phyloP scores from a whole-genome alignment of 2,888 invertebrate genomes.

The Sinopyrophorus schimmeli region DNA sequence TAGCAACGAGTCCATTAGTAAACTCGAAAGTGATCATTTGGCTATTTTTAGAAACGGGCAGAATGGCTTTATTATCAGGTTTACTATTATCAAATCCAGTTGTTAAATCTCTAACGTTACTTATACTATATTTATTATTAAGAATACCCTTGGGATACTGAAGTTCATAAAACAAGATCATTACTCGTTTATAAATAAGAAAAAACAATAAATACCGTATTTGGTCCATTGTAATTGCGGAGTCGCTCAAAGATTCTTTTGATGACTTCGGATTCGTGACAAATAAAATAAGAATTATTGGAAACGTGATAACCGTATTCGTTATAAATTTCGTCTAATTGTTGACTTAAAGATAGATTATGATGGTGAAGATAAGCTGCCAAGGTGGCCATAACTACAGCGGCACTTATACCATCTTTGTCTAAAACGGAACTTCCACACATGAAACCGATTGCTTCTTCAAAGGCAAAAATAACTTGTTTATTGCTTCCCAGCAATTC shows the following conservation, averaged over 20 bases:
- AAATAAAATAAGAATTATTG: slow-evolving; percentile 87
- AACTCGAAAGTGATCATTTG: slow-evolving; percentile 97
- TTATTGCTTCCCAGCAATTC: slow-evolving; percentile 74
- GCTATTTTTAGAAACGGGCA: slow-evolving; percentile 67
- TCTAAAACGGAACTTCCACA: slow-evolving; percentile 86
- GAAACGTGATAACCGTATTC: slow-evolving; percentile 89
- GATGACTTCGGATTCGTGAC: slow-evolving; percentile 72
- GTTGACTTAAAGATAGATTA: slow-evolving; percentile 61
- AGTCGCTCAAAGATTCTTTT: slow-evolving; percentile 79
- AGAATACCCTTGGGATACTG: slow-evolving; percentile 74
- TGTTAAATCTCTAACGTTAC: slow-evolving; percentile 82
- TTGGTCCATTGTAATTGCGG: slow-evolving; percentile 69
- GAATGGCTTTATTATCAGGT: slow-evolving; percentile 68
- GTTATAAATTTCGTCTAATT: slow-evolving; percentile 76
- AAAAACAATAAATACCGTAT: slow-evolving; percentile 60
- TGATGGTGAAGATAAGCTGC: slow-evolving; percentile 68
- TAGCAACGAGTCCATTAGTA: slow-evolving; percentile 81
- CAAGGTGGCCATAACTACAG: slow-evolving; percentile 77
- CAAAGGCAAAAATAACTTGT: slow-evolving; percentile 89
- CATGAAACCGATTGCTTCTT: slow-evolving; percentile 99
- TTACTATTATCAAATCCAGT: slow-evolving; percentile 80
- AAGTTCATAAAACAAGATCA: slow-evolving; percentile 22
- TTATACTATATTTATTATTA: slow-evolving; percentile 66
- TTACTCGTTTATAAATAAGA: no score
- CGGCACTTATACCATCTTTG: slow-evolving; percentile 95